These are phyloP conservation scores for Pollenia labialis DNA, from an alignment of 2,888 invertebrate species.

Conservation along the genomic window DNA sequence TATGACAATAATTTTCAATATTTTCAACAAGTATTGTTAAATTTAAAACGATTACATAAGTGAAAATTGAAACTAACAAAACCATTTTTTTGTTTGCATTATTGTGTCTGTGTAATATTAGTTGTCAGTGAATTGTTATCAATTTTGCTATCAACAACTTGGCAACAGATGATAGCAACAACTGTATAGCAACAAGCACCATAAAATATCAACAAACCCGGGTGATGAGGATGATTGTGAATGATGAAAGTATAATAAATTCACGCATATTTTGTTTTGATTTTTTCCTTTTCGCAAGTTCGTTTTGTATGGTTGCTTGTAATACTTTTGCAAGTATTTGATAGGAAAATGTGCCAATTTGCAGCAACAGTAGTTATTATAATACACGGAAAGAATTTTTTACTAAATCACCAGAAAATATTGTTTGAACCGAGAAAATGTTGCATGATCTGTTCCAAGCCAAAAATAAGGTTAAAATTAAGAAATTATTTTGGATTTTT, in stretches of 20 bases:
- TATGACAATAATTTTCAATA: not conserved
- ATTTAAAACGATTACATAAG: not conserved
- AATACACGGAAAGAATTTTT: too few species aligned
- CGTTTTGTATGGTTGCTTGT: constrained; percentile 44
- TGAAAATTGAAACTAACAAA: constrained; percentile 14
- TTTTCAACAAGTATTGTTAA: not conserved
- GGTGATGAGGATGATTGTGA: constrained; percentile 34
- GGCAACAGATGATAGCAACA: constrained; percentile 43
- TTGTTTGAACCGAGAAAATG: too few species aligned
- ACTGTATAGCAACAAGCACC: not conserved
- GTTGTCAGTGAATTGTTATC: constrained; percentile 64
- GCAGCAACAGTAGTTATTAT: constrained; percentile 58
- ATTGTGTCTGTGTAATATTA: constrained; percentile 24
- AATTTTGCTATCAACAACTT: constrained; percentile 58
- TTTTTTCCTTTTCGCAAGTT: constrained; percentile 19
- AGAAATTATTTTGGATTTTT: too few species aligned
- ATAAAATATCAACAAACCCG: constrained; percentile 18
- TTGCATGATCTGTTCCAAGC: too few species aligned
- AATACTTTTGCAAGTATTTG: constrained; percentile 53
- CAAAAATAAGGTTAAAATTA: too few species aligned
- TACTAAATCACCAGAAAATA: too few species aligned
- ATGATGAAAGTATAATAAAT: constrained; percentile 41
- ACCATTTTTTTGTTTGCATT: constrained; percentile 11
- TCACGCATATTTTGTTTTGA: constrained; percentile 55
- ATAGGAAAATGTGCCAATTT: constrained; percentile 68